Percentiles rank a stretch among this genome's conserved stretches.
phyloP scores from a whole-genome alignment of 1,140 invertebrate species.

The Cheumatopsyche charites region DNA sequence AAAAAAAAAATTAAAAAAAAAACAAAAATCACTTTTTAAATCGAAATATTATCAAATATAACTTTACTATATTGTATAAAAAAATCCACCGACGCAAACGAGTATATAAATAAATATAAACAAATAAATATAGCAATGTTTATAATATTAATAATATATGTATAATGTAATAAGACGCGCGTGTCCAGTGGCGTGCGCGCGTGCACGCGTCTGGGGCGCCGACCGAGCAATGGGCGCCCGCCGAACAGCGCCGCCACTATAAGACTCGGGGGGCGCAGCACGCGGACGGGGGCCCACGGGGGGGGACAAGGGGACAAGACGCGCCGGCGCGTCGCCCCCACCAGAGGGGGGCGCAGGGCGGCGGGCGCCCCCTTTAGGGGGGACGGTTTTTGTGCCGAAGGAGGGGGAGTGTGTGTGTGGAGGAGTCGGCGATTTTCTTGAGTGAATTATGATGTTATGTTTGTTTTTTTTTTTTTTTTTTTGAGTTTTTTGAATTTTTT shows the following conservation, averaged over 20 bases:
- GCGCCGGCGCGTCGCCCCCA: conserved; percentile 36
- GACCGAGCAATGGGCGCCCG: conserved; percentile 45
- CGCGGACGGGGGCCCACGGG: conserved; percentile 33
- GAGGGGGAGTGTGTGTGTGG: neutral
- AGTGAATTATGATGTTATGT: conserved; percentile 26
- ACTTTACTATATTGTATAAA: no score
- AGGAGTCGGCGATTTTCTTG: conserved; percentile 38
- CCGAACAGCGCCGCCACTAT: conserved; percentile 37
- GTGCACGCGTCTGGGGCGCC: conserved; percentile 44
- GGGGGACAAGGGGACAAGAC: conserved; percentile 27
- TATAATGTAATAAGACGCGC: no score
- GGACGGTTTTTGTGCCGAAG: no score
- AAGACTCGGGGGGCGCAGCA: conserved; percentile 32
- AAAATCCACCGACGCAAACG: no score
- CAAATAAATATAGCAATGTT: no score
- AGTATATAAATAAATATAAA: no score
- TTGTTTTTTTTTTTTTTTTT: no score
- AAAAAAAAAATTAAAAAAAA: no score
- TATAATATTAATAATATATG: no score
- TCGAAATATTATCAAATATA: no score
- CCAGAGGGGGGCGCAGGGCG: neutral
- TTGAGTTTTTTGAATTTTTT: no score
- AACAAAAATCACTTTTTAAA: no score
- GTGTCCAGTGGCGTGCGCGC: conserved; percentile 35
- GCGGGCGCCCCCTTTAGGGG: neutral